These are phyloP conservation scores for Acipenser oxyrinchus DNA, from an alignment of 2,797 vertebrate genomes.

Conservation along the genomic window DNA sequence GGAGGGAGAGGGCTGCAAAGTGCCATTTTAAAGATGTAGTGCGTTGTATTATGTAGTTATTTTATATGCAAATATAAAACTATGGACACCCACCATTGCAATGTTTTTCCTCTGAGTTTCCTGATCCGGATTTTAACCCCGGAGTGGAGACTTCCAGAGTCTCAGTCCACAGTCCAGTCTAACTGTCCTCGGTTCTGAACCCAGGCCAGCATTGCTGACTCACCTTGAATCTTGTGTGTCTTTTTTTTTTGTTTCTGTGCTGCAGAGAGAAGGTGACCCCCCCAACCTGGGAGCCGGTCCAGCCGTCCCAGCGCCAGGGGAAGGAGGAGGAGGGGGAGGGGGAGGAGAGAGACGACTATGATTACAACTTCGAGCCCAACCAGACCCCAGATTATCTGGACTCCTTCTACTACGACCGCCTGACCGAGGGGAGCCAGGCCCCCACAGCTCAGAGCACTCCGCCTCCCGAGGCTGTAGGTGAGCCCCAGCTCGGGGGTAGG, in stretches of 20 bases:
- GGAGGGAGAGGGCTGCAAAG: too few species aligned
- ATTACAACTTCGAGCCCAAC: constrained; percentile 61
- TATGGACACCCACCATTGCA: too few species aligned
- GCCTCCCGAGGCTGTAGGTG: constrained; percentile 34
- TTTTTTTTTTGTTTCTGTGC: not conserved
- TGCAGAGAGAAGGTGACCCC: constrained; percentile 49
- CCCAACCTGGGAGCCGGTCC: constrained; percentile 50
- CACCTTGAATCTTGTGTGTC: not conserved
- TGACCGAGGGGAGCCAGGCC: constrained; percentile 32
- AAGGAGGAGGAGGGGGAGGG: constrained; percentile 45
- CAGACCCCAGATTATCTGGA: constrained; percentile 61
- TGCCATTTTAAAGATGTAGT: too few species aligned
- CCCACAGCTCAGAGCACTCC: constrained; percentile 41
- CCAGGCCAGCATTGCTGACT: too few species aligned
- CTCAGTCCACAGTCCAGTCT: too few species aligned
- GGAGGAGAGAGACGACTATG: constrained; percentile 57
- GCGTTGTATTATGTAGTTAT: too few species aligned
- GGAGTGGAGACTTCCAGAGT: too few species aligned
- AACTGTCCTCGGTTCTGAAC: too few species aligned
- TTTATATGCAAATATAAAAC: too few species aligned
- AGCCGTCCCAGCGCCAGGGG: constrained; percentile 40
- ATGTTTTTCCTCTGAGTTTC: too few species aligned
- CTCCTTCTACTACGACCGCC: constrained; percentile 48
- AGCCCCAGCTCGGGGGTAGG: too few species aligned
- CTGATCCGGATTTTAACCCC: too few species aligned